phyloP scores from a whole-genome alignment of 1,140 invertebrate species.

The Scaptomyza graminum region DNA sequence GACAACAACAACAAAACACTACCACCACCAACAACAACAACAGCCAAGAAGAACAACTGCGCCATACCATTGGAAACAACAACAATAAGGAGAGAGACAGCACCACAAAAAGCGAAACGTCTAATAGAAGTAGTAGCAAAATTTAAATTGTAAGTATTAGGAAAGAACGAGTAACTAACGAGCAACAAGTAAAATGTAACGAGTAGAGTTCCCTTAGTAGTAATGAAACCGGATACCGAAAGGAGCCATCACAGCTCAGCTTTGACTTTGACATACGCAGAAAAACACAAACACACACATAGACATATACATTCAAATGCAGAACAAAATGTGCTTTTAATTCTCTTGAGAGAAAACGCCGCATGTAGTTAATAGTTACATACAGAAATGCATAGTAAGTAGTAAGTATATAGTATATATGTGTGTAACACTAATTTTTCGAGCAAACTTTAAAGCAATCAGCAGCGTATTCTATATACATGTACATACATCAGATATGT shows the following conservation, averaged over 20 bases:
- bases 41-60: conserved; percentile 55
- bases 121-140: conserved; percentile 14
- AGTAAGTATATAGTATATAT: conserved; percentile 39
- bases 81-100: conserved; percentile 18
- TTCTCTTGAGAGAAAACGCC: conserved; percentile 66
- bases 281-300: conserved; percentile 17
- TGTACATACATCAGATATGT: conserved; percentile 10
- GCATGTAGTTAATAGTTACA: conserved; percentile 49
- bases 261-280: conserved; percentile 22
- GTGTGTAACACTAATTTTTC: conserved; percentile 71
- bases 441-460: conserved; percentile 81
- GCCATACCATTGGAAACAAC: conserved; percentile 78
- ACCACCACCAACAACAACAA: conserved; percentile 39
- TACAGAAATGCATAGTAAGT: not conserved
- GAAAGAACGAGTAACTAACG: not conserved
- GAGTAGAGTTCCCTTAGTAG: conserved; percentile 10
- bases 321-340: conserved; percentile 68
- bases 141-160: conserved; percentile 16
- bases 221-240: conserved; percentile 10
- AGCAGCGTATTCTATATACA: conserved; percentile 53
- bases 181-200: conserved; percentile 2
- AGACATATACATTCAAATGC: conserved; percentile 9
- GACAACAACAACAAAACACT: conserved; percentile 44
- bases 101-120: conserved; percentile 30
- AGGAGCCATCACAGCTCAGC: conserved; percentile 27